Percentiles rank a stretch among this genome's conserved stretches.
Evolutionary conservation across 2,797 vertebrate species (phyloP).

Genomic region (Brachyrhaphis roseni): DNA sequence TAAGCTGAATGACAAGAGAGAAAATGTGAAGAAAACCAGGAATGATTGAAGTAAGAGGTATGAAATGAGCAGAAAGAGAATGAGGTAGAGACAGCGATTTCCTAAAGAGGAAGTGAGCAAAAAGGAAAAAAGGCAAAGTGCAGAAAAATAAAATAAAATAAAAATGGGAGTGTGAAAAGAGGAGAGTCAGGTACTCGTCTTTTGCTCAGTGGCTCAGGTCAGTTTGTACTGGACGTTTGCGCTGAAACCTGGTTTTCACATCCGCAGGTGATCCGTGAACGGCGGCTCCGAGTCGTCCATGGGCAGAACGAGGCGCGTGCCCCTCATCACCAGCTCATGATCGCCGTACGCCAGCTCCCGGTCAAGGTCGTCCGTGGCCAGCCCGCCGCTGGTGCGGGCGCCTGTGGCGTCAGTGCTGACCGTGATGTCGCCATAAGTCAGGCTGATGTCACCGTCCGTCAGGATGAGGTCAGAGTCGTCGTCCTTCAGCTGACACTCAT

Average conservation of each 20-base stretch:
- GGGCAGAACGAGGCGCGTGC: slow-evolving; percentile 93
- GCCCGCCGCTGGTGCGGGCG: slow-evolving; percentile 57
- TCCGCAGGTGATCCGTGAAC: slow-evolving; percentile 76
- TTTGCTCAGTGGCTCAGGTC: slow-evolving; percentile 53
- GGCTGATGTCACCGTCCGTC: slow-evolving; percentile 90
- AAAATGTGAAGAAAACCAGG: slow-evolving; percentile 45
- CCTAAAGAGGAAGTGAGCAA: slow-evolving; percentile 38
- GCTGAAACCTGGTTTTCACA: slow-evolving; percentile 43
- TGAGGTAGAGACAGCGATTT: slow-evolving; percentile 80
- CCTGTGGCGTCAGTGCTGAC: slow-evolving; percentile 85
- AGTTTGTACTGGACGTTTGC: slow-evolving; percentile 33
- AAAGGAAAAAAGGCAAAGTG: slow-evolving; percentile 17
- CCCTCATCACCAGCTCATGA: slow-evolving; percentile 92
- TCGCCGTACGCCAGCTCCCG: slow-evolving; percentile 89
- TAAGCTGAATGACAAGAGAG: slow-evolving; percentile 49
- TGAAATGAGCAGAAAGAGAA: slow-evolving; percentile 56
- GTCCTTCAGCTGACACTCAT: slow-evolving; percentile 93
- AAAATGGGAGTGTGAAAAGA: slow-evolving; percentile 17
- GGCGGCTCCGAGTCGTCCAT: slow-evolving; percentile 95
- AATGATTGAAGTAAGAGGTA: slow-evolving; percentile 43
- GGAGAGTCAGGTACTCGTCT: slow-evolving; percentile 52
- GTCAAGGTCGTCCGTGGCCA: slow-evolving; percentile 86
- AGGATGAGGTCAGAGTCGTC: slow-evolving; percentile 97
- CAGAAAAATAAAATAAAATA: slow-evolving; percentile 2
- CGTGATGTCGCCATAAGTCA: slow-evolving; percentile 92